phyloP scores from a whole-genome alignment of 2,113 vertebrate genomes.

The Tetrax tetrax region DNA sequence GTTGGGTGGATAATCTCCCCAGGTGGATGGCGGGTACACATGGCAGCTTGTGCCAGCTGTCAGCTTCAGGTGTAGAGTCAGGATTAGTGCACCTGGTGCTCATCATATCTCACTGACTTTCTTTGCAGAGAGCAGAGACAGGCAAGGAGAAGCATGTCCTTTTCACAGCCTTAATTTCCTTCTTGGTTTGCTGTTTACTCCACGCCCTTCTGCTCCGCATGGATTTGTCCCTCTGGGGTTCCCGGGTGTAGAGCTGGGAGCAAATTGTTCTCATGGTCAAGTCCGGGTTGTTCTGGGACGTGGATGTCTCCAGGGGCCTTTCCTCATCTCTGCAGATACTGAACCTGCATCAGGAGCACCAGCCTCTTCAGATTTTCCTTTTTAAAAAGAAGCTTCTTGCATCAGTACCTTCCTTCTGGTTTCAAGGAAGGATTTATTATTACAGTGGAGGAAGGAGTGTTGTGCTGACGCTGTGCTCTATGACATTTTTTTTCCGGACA shows the following conservation, averaged over 20 bases:
- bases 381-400: not conserved
- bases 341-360: not conserved
- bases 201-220: not conserved
- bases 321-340: not conserved
- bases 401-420: not conserved
- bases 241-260: not conserved
- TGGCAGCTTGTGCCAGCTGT: not conserved
- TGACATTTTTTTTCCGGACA: not conserved
- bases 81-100: not conserved
- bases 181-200: not conserved
- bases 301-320: not conserved
- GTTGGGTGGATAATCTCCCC: not conserved
- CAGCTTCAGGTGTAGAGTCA: not conserved
- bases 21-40: rapidly evolving
- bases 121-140: not conserved
- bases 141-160: not conserved
- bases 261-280: not conserved
- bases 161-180: not conserved
- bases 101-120: not conserved
- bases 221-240: not conserved
- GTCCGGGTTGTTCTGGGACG: not conserved
- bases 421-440: not conserved
- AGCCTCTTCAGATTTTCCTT: not conserved
- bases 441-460: not conserved
- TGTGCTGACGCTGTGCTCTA: not conserved